Conservation (phyloP, 92 coral and sea anemone species). For the Epizoanthus scotinus region DNA sequence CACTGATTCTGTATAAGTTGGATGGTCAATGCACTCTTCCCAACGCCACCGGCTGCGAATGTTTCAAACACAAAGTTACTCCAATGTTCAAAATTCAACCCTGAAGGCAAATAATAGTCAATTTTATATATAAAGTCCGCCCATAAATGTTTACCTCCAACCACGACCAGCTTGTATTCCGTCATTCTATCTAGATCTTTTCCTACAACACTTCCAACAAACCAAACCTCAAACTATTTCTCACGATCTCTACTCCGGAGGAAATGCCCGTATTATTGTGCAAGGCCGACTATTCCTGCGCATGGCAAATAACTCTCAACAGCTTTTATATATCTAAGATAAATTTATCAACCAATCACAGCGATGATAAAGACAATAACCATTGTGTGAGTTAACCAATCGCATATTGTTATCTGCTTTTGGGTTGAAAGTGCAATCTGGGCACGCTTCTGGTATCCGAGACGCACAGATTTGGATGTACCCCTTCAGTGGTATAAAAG, state of each 20-base stretch:
- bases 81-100: background rate
- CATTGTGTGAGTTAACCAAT: constrained; percentile 55
- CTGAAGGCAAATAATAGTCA: background rate
- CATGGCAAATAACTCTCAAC: constrained; percentile 50
- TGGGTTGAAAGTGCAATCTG: background rate
- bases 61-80: constrained; percentile 29
- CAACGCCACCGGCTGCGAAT: constrained; percentile 96
- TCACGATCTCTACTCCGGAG: constrained; percentile 21
- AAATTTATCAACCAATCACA: constrained; percentile 92
- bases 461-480: constrained; percentile 13
- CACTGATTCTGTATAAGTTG: constrained; percentile 99
- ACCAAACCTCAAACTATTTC: constrained; percentile 26
- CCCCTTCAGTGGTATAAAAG: constrained; percentile 5
- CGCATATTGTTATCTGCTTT: constrained; percentile 12
- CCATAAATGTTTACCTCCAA: constrained; percentile 76
- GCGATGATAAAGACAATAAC: constrained; percentile 33
- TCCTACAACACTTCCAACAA: constrained; percentile 40
- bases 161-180: constrained; percentile 95
- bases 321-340: constrained; percentile 62
- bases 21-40: constrained; percentile 95
- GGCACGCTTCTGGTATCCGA: background rate
- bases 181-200: constrained; percentile 65
- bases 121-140: background rate
- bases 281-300: constrained; percentile 73
- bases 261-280: constrained; percentile 64